Conservation (phyloP, 2,888 invertebrate species). For the Cephus spinipes region DNA sequence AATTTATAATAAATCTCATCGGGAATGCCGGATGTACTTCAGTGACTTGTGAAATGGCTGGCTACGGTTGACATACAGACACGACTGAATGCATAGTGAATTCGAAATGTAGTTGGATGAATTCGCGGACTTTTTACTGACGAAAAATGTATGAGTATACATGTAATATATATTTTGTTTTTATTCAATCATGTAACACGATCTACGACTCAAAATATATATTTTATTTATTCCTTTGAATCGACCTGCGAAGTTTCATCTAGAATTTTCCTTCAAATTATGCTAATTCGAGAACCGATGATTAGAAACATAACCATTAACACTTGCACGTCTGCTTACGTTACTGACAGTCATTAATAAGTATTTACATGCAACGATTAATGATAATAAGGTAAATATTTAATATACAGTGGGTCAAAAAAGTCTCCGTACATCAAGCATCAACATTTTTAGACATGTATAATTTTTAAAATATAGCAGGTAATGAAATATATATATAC, state of each 20-base stretch:
- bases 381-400: background rate
- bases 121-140: background rate
- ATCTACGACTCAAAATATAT: background rate
- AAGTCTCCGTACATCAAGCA: too few relatives aligned
- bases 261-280: background rate
- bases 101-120: background rate
- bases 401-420: too few relatives aligned
- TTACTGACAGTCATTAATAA: background rate
- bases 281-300: background rate
- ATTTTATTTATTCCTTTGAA: background rate
- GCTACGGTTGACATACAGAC: background rate
- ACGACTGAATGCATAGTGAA: background rate
- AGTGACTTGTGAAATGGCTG: background rate
- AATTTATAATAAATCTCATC: background rate
- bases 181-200: background rate
- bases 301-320: background rate
- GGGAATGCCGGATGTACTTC: background rate
- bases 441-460: too few relatives aligned
- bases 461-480: too few relatives aligned
- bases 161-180: background rate
- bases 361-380: background rate
- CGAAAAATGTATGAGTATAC: background rate
- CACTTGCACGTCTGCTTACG: background rate
- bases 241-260: background rate
- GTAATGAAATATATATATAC: too few relatives aligned